A percentile compares a stretch with the other conserved stretches of the same genome.
phyloP scores from a whole-genome alignment of 1,140 invertebrate genomes.

The Neelides sp. region DNA sequence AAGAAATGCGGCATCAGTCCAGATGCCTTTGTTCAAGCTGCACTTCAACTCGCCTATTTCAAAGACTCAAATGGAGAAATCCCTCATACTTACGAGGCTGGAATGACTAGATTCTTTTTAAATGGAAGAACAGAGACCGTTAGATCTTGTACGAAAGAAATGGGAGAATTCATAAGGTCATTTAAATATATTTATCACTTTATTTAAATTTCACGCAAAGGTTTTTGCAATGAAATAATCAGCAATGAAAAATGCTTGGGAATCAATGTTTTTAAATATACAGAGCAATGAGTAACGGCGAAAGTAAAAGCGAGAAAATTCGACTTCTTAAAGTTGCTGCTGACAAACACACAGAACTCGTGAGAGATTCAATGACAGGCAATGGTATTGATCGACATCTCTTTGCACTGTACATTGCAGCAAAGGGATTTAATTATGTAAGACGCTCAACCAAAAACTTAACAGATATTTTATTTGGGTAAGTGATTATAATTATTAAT shows the following conservation, averaged over 20 bases:
- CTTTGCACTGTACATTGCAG: slow-evolving; percentile 42
- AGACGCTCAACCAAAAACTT: slow-evolving; percentile 21
- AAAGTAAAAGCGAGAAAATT: too few species aligned
- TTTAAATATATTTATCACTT: neutral
- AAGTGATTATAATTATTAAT: too few species aligned
- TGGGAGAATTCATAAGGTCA: slow-evolving; percentile 33
- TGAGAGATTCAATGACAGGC: slow-evolving; percentile 37
- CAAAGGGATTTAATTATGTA: slow-evolving; percentile 39
- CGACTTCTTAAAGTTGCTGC: slow-evolving; percentile 31
- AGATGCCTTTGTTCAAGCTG: slow-evolving; percentile 36
- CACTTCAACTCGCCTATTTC: slow-evolving; percentile 35
- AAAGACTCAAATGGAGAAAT: slow-evolving; percentile 30
- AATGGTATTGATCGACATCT: slow-evolving; percentile 41
- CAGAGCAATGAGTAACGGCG: too few species aligned
- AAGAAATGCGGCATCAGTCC: slow-evolving; percentile 40
- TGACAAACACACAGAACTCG: slow-evolving; percentile 34
- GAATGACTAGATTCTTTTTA: slow-evolving; percentile 34
- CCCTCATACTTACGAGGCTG: slow-evolving; percentile 35
- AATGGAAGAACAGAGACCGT: slow-evolving; percentile 34
- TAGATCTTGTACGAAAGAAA: slow-evolving; percentile 33
- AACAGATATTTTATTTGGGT: too few species aligned
- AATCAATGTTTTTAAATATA: too few species aligned
- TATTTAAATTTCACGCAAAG: too few species aligned
- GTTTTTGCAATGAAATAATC: slow-evolving; percentile 31
- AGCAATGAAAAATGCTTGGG: too few species aligned